These are phyloP conservation scores for Brachionus plicatilis DNA, from an alignment of 1,140 invertebrate genomes.

Conservation along the genomic window DNA sequence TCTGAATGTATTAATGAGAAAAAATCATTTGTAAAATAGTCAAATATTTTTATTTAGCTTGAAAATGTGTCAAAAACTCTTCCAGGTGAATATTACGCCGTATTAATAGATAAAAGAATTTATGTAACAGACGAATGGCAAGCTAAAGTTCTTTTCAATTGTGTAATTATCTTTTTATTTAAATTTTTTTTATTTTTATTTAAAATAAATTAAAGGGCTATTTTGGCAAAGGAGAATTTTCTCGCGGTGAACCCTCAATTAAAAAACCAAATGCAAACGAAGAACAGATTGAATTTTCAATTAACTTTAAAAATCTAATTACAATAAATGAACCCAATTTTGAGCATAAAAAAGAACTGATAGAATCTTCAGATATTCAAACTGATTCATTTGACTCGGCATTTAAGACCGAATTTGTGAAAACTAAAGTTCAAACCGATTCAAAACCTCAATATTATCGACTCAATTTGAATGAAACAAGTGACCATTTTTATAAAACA, in stretches of 20 bases:
- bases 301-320: slow-evolving; percentile 8
- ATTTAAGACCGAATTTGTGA: neutral
- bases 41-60: neutral
- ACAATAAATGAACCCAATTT: neutral
- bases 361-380: neutral
- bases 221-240: slow-evolving; percentile 39
- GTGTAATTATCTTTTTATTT: neutral
- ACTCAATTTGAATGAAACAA: neutral
- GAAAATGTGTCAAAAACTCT: slow-evolving; percentile 19
- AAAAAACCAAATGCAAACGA: neutral
- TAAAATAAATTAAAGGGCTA: neutral
- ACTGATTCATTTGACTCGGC: neutral
- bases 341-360: neutral
- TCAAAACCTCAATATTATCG: neutral
- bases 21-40: neutral
- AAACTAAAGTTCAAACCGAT: neutral
- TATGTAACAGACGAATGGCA: neutral
- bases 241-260: neutral
- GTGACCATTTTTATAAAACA: neutral
- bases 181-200: neutral
- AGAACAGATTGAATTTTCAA: neutral
- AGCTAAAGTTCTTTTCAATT: slow-evolving; percentile 2
- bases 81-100: neutral
- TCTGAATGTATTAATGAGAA: neutral
- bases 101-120: slow-evolving; percentile 15